Base-by-base conservation (phyloP, 2,888 invertebrate species). In the Pristionchus entomophagus region DNA sequence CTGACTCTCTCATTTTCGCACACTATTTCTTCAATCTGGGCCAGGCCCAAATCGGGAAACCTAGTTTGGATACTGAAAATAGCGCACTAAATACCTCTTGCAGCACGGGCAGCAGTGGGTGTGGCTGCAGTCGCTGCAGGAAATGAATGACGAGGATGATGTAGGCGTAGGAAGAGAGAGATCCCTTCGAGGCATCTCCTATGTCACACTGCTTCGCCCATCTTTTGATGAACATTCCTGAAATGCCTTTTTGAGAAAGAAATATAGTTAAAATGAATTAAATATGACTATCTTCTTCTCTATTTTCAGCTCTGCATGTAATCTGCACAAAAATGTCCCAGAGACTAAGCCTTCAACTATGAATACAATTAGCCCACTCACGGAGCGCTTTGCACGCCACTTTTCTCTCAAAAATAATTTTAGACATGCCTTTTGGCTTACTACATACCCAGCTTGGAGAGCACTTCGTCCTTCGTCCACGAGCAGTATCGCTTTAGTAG, bases 121-220 rank as follows among this genome's bases (percentile, higher is more conserved):
- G 95, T 2, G 73, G 73, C 45, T 88, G 87, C 29, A 86, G 85
- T 32, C 87, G 62, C 93, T 95, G 95, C 29, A 95, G 94, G 90
- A 94, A 95, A 91, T 95, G 95, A 12, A 95, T 94, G 87, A 95
- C 93, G 95, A 95, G 95, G 73, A 95, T 91, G 87, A 95, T 95
- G 92, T 95, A 95, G 35, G 95, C 95, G 91, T 95, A 95, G 1
- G 95, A 95, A 29, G 95, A 95, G 49, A 95, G 93, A 87, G 95
- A 95, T 41, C 95, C 95, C 86, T 94, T 94, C 0, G 95, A 95
- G 0, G 95, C 95, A 94, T 95, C 95, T 77, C 95, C 95, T 80
- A 95, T 90, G 49, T 88, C 88, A 69, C 90, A 88, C 88, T 94
- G 94, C 93, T 95, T 95, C 2, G 95, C 95, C 93, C 95, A 95